Percentiles rank a stretch among this genome's conserved stretches.
Conservation (phyloP, 2,113 vertebrate species). For the Leuciscus idus region DNA sequence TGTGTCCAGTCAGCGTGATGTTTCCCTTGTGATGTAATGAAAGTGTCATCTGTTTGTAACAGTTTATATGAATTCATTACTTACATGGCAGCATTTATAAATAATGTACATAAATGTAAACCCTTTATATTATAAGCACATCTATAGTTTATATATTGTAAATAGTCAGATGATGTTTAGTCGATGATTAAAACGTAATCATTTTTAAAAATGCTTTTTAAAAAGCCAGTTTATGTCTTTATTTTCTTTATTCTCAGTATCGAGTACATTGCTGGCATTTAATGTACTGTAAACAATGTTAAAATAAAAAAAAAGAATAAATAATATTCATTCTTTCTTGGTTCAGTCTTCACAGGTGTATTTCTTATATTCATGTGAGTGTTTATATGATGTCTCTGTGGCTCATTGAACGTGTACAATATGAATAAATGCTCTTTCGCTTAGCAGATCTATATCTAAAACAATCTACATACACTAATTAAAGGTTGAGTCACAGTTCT, state of each 20-base stretch:
- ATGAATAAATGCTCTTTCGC: background rate
- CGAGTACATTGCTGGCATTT: constrained; percentile 78
- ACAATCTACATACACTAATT: background rate
- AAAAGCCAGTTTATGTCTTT: constrained; percentile 73
- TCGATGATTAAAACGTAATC: constrained; percentile 74
- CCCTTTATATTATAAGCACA: constrained; percentile 80
- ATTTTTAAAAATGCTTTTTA: constrained; percentile 80
- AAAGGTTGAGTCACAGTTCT: background rate
- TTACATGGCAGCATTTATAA: constrained; percentile 76
- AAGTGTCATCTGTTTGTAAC: constrained; percentile 63
- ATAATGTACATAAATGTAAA: constrained; percentile 81
- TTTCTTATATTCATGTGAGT: background rate
- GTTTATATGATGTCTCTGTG: background rate
- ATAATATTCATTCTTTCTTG: constrained; percentile 47
- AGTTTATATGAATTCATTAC: constrained; percentile 69
- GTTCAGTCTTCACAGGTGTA: background rate
- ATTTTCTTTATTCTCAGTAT: constrained; percentile 78
- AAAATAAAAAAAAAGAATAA: constrained; percentile 77
- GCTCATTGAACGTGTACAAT: background rate
- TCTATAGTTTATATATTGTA: constrained; percentile 83
- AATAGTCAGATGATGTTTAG: constrained; percentile 76
- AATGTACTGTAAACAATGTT: constrained; percentile 80
- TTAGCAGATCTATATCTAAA: background rate
- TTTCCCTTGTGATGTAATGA: constrained; percentile 67
- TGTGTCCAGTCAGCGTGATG: constrained; percentile 48